Evolutionary conservation across 2,113 vertebrate genomes (phyloP), one percentile per base, ranked within the genome.

Genomic region (Labrus mixtus): DNA sequence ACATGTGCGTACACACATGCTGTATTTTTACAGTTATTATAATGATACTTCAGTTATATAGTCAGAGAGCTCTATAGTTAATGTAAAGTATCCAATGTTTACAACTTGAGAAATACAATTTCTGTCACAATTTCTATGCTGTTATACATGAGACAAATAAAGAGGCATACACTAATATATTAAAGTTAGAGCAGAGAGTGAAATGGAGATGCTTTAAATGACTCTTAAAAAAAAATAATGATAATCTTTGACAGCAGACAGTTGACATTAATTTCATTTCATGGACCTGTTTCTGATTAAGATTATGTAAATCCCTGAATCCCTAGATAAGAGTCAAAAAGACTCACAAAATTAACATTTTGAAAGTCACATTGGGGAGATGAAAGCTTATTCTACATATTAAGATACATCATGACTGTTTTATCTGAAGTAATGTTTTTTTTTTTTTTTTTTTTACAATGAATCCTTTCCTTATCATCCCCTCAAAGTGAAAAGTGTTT

Each of bases 231-330:
- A 23, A 17, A 22, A 36, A 29, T 53, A 67, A 74, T 1, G 1
- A 79, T n/a, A n/a, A n/a, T 83, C 64, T 71, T 68, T 58, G 22
- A 63, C 50, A 77, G 56, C 53, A 65, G 62, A 62, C 19, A 73
- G 39, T 57, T 76, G 78, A 81, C 20, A 69, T 74, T 73, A 78
- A 84, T 86, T 84, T 61, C 53, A 73, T 82, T 71, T 69, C 71
- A 68, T 70, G 51, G 73, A 76, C 68, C 70, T 54, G 16, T 60
- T 25, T 25, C 25, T 25, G 25, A 25, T 25, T 25, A 25, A 25
- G 25, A 25, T 25, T 1, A 25, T 25, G 25, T 1, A 25, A 25
- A 25, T 25, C 25, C 25, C 25, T 25, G 25, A 25, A 25, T 25
- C 25, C n/a, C n/a, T n/a, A n/a, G n/a, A n/a, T n/a, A n/a, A 25